Base-by-base conservation (phyloP, 2,113 vertebrate genomes). In the Rhynchomys soricoides region DNA sequence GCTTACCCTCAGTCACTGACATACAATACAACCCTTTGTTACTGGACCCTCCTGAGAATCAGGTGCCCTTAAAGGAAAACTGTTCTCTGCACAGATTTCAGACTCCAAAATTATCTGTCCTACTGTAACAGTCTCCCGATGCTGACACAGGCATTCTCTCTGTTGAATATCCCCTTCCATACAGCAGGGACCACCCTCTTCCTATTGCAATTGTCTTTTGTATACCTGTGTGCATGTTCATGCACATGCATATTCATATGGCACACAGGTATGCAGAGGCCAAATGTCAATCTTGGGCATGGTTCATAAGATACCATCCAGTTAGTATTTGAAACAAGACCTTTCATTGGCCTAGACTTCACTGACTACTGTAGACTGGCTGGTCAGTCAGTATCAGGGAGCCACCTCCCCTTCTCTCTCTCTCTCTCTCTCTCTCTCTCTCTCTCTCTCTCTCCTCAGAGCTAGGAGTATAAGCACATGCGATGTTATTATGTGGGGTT, bases 111-210 rank as follows among this genome's bases (percentile, higher is more conserved):
- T 21, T 29, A 1, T 16, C 31, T 48, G 50, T 86, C 31, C 16
- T 90, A 5, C 52, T 78, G 37, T 89, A 34, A 71, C 16, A 48
- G 12, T 7, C 1, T 62, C 37, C 34, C 10, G 10, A n/a, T 15
- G 17, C 29, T 48, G 24, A 19, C 52, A 37, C 4, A 37, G 29
- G 6, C 7, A 50, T 10, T 17, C 9, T 40, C 5, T 34, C 37
- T 15, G 4, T 55, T 59, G 24, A 26, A 66, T 3, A 37, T 6
- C 5, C 12, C 3, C 3, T 64, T 62, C 13, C 21, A 24, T 29
- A 19, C 16, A 37, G 31, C 59, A 50, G 37, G 50, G 62, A 43
- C 24, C 6, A 31, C 0, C 10, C 0, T 9, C 40, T 0, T 71
- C 62, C 45, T 43, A 19, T 9, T 15, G 26, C 1, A 9, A 24